phyloP scores from a whole-genome alignment of 2,888 invertebrate species.

The Acleris holmiana region DNA sequence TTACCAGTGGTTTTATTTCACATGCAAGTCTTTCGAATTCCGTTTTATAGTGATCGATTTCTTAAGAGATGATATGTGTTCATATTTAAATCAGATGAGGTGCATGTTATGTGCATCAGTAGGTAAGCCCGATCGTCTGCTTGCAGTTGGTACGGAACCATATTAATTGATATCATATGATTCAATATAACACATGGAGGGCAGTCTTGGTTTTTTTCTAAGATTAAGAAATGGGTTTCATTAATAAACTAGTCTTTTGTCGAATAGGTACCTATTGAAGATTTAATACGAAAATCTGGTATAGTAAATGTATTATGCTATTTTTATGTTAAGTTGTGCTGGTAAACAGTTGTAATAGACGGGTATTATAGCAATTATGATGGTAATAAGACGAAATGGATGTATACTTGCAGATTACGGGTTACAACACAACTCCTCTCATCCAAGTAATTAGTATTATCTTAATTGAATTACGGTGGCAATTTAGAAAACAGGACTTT shows the following conservation, averaged over 20 bases:
- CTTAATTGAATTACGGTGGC: conserved; percentile 16
- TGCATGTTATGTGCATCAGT: no score
- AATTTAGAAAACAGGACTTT: conserved; percentile 22
- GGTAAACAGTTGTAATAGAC: conserved; percentile 15
- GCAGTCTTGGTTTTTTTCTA: no score
- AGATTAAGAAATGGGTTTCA: no score
- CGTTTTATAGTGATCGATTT: no score
- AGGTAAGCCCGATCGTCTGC: no score
- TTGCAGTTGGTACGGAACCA: no score
- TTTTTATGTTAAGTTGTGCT: conserved; percentile 6
- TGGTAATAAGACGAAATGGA: conserved; percentile 25
- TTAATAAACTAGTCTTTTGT: no score
- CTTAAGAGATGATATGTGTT: no score
- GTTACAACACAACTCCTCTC: conserved; percentile 5
- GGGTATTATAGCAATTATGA: conserved; percentile 15
- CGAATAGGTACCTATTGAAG: no score
- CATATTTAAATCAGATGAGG: no score
- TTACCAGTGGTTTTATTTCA: background rate
- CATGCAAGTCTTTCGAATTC: background rate
- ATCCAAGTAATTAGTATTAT: conserved; percentile 14
- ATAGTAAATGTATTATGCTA: conserved; percentile 1
- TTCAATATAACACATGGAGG: no score
- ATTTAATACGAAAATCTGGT: background rate
- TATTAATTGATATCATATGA: no score
- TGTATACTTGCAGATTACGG: conserved; percentile 10